Conservation (phyloP, 2,113 vertebrate species). For the Pelecanoides urinatrix region DNA sequence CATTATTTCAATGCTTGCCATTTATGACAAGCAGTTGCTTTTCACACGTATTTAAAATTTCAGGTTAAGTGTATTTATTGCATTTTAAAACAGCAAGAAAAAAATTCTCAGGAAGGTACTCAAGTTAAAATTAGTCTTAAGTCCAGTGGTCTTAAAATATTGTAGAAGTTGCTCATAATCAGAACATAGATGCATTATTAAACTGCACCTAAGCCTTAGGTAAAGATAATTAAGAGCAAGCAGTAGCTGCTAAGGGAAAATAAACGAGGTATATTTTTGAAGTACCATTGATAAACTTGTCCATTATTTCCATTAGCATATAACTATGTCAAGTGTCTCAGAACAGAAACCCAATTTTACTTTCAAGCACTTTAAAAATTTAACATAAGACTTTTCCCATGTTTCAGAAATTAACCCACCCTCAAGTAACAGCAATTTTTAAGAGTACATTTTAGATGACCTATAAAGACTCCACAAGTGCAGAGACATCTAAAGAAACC, state of each 20-base stretch:
- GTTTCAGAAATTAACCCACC: neutral
- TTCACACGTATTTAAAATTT: neutral
- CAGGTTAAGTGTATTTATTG: neutral
- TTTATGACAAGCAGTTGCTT: slow-evolving; percentile 1
- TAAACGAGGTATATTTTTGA: neutral
- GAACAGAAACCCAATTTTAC: neutral
- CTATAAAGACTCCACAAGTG: neutral
- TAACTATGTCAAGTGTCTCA: neutral
- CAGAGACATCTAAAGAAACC: neutral
- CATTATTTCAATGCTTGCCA: neutral
- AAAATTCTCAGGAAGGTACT: neutral
- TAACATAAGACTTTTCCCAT: neutral
- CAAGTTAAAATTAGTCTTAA: neutral
- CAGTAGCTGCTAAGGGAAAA: neutral
- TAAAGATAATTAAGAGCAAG: neutral
- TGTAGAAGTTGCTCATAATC: neutral
- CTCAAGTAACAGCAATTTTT: neutral
- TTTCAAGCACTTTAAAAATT: neutral
- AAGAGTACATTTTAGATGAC: neutral
- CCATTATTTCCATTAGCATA: neutral
- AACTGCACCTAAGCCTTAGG: neutral
- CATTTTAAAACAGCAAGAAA: neutral
- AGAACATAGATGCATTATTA: neutral
- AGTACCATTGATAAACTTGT: neutral
- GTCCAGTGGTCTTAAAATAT: neutral